Conservation (phyloP, 2,888 invertebrate species). For the Syrphus vitripennis region DNA sequence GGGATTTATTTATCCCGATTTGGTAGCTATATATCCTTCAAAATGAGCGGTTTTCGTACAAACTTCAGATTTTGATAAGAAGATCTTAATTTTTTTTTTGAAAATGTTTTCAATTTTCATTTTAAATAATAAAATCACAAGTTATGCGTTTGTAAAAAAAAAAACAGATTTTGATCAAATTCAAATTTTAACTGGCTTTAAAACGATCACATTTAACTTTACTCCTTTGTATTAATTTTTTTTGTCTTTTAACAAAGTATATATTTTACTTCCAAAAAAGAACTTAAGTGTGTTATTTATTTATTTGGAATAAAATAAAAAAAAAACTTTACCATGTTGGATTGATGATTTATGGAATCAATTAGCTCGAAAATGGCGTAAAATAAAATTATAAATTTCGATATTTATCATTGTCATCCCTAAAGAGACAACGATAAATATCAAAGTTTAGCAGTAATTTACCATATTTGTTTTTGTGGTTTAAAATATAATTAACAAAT, state of each 20-base stretch:
- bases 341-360: background rate
- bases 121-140: too few species aligned
- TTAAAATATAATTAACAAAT: too few species aligned
- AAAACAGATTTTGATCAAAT: constrained; percentile 21
- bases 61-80: too few species aligned
- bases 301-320: background rate
- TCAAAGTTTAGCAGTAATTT: background rate
- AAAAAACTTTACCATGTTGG: background rate
- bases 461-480: background rate
- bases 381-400: background rate
- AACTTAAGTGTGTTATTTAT: background rate
- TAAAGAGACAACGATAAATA: background rate
- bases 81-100: too few species aligned
- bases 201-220: constrained; percentile 41
- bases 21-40: too few species aligned
- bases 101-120: too few species aligned
- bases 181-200: constrained; percentile 39
- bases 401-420: background rate
- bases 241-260: too few species aligned
- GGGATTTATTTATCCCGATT: too few species aligned
- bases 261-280: background rate
- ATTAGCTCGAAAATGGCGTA: background rate
- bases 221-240: too few species aligned
- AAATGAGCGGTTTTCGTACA: too few species aligned
- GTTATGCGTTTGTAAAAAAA: too few species aligned